Conservation (phyloP, 1,140 invertebrate genomes). For the Solen grandis region DNA sequence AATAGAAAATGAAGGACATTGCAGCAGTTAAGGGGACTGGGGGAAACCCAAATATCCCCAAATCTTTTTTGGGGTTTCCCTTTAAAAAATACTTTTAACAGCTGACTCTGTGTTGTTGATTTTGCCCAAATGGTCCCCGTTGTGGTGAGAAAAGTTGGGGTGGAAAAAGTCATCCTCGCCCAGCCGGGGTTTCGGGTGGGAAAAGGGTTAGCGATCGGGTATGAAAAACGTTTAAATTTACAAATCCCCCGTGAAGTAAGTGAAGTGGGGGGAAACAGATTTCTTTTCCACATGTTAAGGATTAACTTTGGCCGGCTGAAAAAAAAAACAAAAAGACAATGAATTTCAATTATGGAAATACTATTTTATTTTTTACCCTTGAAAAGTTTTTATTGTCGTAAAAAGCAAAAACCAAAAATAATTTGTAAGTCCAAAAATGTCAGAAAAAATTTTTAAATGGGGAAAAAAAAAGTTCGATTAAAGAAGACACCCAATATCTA, state of each 20-base stretch:
- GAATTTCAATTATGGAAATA: too few relatives aligned
- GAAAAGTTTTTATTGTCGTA: too few relatives aligned
- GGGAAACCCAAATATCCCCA: conserved; percentile 63
- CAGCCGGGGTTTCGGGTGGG: conserved; percentile 36
- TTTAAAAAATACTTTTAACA: too few relatives aligned
- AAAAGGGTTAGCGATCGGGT: conserved; percentile 70
- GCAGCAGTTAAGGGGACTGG: conserved; percentile 47
- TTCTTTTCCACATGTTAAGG: conserved; percentile 63
- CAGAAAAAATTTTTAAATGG: too few relatives aligned
- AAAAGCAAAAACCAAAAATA: not conserved
- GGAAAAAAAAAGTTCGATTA: too few relatives aligned
- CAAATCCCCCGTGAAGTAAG: conserved; percentile 69
- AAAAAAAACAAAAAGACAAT: conserved; percentile 39
- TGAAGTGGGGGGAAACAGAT: conserved; percentile 65
- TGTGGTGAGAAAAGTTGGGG: not conserved
- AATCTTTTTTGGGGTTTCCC: conserved; percentile 61
- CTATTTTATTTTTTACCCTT: too few relatives aligned
- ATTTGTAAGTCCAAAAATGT: not conserved
- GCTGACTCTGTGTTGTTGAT: conserved; percentile 3
- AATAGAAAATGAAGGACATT: conserved; percentile 61
- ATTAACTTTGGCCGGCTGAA: conserved; percentile 67
- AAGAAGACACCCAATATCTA: too few relatives aligned
- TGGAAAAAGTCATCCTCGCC: not conserved
- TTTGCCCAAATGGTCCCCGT: conserved; percentile 39
- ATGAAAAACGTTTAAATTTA: conserved; percentile 68